These are phyloP conservation scores for Empis livida DNA, from an alignment of 2,888 invertebrate genomes.

Conservation along the genomic window DNA sequence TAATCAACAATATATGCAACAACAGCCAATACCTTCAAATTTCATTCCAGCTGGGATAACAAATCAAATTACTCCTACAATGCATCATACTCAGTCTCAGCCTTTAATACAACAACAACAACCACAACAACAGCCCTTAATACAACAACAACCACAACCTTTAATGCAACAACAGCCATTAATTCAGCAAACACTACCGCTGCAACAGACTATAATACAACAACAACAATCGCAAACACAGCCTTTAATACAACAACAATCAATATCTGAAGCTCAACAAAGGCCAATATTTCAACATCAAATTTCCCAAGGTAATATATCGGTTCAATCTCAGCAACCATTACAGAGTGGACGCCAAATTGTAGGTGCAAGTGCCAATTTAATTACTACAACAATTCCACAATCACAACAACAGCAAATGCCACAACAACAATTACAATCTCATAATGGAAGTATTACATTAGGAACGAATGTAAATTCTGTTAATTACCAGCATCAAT, in stretches of 20 bases:
- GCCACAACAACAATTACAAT: constrained; percentile 21
- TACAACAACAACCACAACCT: constrained; percentile 12
- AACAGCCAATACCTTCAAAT: background rate
- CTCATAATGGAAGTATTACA: constrained; percentile 17
- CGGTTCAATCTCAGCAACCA: background rate
- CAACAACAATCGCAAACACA: constrained; percentile 8
- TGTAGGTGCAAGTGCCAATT: too few species aligned
- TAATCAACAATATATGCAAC: constrained; percentile 1
- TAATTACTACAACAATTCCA: constrained; percentile 12
- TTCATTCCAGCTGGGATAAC: too few species aligned
- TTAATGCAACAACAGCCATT: constrained; percentile 25
- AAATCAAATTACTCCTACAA: too few species aligned
- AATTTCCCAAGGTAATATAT: constrained; percentile 14
- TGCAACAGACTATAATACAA: constrained; percentile 5
- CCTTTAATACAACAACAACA: too few species aligned
- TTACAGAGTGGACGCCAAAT: background rate
- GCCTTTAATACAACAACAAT: constrained; percentile 21
- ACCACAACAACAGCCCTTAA: background rate
- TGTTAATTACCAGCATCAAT: background rate
- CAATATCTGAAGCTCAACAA: constrained; percentile 9
- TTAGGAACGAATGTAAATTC: background rate
- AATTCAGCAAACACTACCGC: constrained; percentile 16
- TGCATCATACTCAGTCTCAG: too few species aligned
- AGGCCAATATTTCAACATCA: constrained; percentile 16
- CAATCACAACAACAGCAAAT: constrained; percentile 12